phyloP scores from a whole-genome alignment of 2,888 invertebrate genomes.

The Lysandra bellargus region DNA sequence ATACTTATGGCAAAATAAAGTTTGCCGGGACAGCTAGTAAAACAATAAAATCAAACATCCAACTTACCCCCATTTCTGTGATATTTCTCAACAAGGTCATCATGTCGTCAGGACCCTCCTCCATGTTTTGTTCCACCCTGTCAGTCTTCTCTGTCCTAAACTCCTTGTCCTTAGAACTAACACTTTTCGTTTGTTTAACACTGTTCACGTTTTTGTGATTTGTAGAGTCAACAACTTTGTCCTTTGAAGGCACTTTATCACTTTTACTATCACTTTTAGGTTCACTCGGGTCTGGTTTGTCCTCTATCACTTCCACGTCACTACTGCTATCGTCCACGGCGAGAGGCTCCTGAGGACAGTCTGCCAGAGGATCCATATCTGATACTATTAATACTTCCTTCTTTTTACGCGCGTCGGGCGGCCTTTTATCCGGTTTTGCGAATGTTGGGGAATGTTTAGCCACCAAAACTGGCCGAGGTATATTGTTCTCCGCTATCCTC shows the following conservation, averaged over 20 bases:
- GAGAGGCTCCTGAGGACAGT: conserved; percentile 56
- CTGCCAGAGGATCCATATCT: conserved; percentile 64
- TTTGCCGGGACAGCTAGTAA: too few species aligned
- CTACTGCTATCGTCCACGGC: conserved; percentile 74
- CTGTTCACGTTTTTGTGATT: conserved; percentile 46
- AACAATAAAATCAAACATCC: not conserved
- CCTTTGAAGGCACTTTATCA: conserved; percentile 70
- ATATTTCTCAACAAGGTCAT: conserved; percentile 65
- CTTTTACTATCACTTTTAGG: conserved; percentile 52
- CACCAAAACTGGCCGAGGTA: conserved; percentile 64
- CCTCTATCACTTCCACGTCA: conserved; percentile 73
- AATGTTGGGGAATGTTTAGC: conserved; percentile 71
- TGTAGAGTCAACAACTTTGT: conserved; percentile 49
- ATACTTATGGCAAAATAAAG: too few species aligned
- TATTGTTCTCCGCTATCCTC: conserved; percentile 64
- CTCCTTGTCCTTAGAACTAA: conserved; percentile 48
- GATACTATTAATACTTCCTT: conserved; percentile 68
- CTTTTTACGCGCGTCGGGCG: conserved; percentile 68
- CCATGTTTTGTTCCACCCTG: conserved; percentile 42
- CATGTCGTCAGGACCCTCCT: conserved; percentile 60
- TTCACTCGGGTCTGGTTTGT: conserved; percentile 57
- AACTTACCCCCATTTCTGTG: conserved; percentile 68
- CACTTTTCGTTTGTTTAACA: conserved; percentile 48
- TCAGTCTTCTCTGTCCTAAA: conserved; percentile 49
- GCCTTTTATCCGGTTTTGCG: conserved; percentile 69